These are phyloP conservation scores for Chionis minor DNA, from an alignment of 2,113 vertebrate species.

Conservation along the genomic window DNA sequence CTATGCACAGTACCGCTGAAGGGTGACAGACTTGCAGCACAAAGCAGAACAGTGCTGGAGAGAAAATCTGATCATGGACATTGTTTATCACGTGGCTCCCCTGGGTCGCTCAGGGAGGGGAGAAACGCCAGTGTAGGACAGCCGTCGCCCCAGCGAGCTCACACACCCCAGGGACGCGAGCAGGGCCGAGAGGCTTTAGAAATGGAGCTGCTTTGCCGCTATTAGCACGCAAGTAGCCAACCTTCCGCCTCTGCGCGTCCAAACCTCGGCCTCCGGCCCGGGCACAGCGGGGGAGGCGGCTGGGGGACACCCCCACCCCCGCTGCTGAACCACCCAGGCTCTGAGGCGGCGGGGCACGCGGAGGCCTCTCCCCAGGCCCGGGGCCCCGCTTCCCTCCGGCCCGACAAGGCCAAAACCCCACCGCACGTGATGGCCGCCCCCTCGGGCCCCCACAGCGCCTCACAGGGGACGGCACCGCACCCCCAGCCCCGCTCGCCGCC, in stretches of 20 bases:
- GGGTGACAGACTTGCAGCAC: fast-evolving
- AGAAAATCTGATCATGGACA: background rate
- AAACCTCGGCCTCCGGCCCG: background rate
- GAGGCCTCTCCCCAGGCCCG: background rate
- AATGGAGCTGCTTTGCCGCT: fast-evolving
- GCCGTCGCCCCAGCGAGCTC: background rate
- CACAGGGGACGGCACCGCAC: fast-evolving
- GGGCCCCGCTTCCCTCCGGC: background rate
- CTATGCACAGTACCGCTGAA: fast-evolving
- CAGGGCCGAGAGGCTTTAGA: background rate
- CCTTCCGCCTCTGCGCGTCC: no score
- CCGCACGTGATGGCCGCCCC: fast-evolving
- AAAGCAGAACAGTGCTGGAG: background rate
- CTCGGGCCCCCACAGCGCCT: background rate
- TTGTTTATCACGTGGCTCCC: fast-evolving
- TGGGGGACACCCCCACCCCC: no score
- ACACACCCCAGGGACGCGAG: fast-evolving
- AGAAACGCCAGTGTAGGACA: fast-evolving
- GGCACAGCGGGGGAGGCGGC: background rate
- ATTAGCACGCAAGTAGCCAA: background rate
- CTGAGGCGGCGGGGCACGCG: no score
- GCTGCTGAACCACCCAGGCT: background rate
- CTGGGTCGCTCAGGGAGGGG: fast-evolving
- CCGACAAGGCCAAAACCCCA: background rate
- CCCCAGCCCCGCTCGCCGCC: fast-evolving